Percentiles rank a stretch among this genome's conserved stretches.
These are phyloP conservation scores for Lanistes nyassanus DNA, from an alignment of 1,140 invertebrate species.

Conservation along the genomic window DNA sequence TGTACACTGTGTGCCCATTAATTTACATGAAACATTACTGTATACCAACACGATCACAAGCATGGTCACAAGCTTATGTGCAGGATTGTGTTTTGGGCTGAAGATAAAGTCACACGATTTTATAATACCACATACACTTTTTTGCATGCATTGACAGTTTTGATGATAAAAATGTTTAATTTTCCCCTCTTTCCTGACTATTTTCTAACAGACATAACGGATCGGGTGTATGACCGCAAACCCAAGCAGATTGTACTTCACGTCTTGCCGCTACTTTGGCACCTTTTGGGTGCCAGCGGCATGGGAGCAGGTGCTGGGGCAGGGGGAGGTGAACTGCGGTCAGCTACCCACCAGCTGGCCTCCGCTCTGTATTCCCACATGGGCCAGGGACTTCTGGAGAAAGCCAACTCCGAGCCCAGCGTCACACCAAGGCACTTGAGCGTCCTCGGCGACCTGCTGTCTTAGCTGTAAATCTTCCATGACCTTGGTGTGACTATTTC, in stretches of 20 bases:
- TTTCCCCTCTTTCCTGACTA: too few relatives aligned
- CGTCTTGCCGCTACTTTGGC: conserved; percentile 63
- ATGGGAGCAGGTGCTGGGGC: conserved; percentile 55
- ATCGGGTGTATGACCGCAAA: conserved; percentile 59
- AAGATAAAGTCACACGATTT: too few relatives aligned
- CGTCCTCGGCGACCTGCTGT: conserved; percentile 53
- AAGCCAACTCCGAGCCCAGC: conserved; percentile 54
- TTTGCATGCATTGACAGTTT: too few relatives aligned
- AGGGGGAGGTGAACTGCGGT: conserved; percentile 53
- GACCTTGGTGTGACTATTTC: too few relatives aligned
- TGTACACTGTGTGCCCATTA: too few relatives aligned
- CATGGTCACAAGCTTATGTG: too few relatives aligned
- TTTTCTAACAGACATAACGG: conserved; percentile 60
- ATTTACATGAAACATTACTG: too few relatives aligned
- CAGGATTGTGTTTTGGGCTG: too few relatives aligned
- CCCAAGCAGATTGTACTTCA: conserved; percentile 63
- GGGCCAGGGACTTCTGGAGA: conserved; percentile 57
- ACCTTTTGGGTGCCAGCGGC: conserved; percentile 58
- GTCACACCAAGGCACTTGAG: conserved; percentile 58
- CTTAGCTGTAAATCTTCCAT: neutral
- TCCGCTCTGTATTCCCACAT: conserved; percentile 55
- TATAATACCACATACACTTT: too few relatives aligned
- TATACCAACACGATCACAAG: too few relatives aligned
- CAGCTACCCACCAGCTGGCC: conserved; percentile 54
- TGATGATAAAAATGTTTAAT: too few relatives aligned